Conservation (phyloP, 2,888 invertebrate species). For the Nemapogon koenigi region DNA sequence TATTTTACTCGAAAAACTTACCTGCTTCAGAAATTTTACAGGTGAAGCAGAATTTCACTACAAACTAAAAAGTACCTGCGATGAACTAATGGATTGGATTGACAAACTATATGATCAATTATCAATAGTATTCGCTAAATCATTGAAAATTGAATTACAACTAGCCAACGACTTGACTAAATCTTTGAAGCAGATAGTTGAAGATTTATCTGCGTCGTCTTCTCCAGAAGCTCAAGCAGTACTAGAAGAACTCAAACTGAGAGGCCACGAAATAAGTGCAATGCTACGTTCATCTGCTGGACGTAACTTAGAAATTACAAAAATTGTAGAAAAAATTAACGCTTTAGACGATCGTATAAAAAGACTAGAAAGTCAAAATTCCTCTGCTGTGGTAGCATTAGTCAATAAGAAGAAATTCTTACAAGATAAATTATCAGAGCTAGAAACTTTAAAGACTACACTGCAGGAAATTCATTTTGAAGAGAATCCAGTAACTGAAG, state of each 20-base stretch:
- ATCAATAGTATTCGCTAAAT: conserved; percentile 31
- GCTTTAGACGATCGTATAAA: conserved; percentile 36
- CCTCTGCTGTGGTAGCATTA: conserved; percentile 36
- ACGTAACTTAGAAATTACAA: conserved; percentile 41
- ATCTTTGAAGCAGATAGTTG: conserved; percentile 41
- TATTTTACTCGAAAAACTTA: conserved; percentile 31
- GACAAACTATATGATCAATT: conserved; percentile 44
- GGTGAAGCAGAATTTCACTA: conserved; percentile 30
- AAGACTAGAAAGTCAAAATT: conserved; percentile 30
- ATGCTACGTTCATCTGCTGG: conserved; percentile 35
- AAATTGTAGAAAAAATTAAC: conserved; percentile 37
- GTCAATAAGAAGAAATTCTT: conserved; percentile 39
- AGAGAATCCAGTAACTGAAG: conserved; percentile 18
- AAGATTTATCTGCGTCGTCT: conserved; percentile 27
- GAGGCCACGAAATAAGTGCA: conserved; percentile 30
- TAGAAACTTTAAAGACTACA: conserved; percentile 21
- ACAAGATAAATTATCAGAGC: conserved; percentile 29
- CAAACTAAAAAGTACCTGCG: conserved; percentile 25
- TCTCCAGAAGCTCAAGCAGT: conserved; percentile 25
- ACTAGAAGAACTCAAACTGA: conserved; percentile 30
- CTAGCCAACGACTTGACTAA: conserved; percentile 34
- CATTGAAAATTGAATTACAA: conserved; percentile 30
- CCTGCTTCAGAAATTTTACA: conserved; percentile 30
- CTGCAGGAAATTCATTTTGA: neutral
- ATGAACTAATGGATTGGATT: conserved; percentile 41